These are phyloP conservation scores for Calliopsis andreniformis DNA, from an alignment of 1,140 invertebrate genomes.

Conservation along the genomic window DNA sequence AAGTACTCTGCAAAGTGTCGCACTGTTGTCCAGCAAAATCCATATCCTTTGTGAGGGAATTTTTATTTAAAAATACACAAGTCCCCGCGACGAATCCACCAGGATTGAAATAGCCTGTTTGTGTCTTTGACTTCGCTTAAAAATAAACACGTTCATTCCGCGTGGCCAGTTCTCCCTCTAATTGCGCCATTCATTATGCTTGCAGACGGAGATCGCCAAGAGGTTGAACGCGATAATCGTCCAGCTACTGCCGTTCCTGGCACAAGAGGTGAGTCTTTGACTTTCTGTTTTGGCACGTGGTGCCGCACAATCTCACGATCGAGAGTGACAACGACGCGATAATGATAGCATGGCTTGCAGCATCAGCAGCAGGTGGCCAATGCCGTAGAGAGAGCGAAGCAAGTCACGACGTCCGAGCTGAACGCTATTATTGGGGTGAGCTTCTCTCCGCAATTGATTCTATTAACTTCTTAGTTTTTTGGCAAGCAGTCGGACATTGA, in stretches of 20 bases:
- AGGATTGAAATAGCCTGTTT: too few relatives aligned
- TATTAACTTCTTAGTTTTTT: constrained; percentile 39
- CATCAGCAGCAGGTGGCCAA: constrained; percentile 97
- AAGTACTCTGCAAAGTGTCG: too few relatives aligned
- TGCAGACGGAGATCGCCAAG: constrained; percentile 97
- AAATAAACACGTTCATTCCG: too few relatives aligned
- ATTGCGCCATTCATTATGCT: constrained; percentile 61
- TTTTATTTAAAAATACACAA: too few relatives aligned
- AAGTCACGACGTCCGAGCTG: constrained; percentile 96
- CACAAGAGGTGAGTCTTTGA: constrained; percentile 87
- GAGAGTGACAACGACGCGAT: constrained; percentile 79
- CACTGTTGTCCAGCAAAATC: too few relatives aligned
- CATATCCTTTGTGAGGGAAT: too few relatives aligned
- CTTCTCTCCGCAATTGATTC: constrained; percentile 59
- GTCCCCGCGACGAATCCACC: too few relatives aligned
- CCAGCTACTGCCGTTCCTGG: constrained; percentile 94
- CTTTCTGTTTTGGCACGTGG: constrained; percentile 72
- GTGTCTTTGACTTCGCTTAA: too few relatives aligned
- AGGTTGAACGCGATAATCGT: constrained; percentile 94
- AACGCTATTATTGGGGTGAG: constrained; percentile 95
- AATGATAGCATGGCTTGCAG: constrained; percentile 81
- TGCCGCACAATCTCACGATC: constrained; percentile 72
- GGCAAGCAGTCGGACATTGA: constrained; percentile 32
- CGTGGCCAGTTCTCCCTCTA: background rate
- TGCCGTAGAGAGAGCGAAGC: constrained; percentile 96